Evolutionary conservation across 2,888 invertebrate genomes (phyloP), one percentile per base, ranked within the genome.

Genomic region (Nasonovia ribisnigri): DNA sequence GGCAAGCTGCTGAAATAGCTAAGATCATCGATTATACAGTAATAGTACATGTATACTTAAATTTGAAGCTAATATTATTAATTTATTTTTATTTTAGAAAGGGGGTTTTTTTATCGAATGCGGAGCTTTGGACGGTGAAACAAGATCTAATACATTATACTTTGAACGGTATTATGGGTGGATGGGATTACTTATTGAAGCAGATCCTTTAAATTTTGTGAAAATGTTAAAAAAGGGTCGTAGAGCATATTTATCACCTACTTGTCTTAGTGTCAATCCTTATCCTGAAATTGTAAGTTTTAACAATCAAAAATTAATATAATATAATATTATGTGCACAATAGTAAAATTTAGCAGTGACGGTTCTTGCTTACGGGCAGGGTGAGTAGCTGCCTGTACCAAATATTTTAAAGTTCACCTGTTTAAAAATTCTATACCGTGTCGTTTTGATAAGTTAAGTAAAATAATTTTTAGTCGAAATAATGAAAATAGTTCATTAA

Each of bases 71-170:
- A 57, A 60, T 91, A 36, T 67, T 24, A 84, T 54, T 24, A 88
- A 67, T 91, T 84, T 77, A 51, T 91, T 94, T 92, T 89, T 84
- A 94, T 95, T 95, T 43, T 95, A 96, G 96, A 95, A 93, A 95
- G 95, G 96, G 94, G 96, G 96, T 26, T 96, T 96, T 95, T 96
- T 96, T 95, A 95, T 96, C 60, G 96, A 96, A 95, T 96, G 96
- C 94, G 96, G 96, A 8, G 96, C 96, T 8, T 95, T 96, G 94
- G 96, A 96, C 95, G 96, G 96, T 0, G 96, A 96, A 95, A 96
- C 96, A 4, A 95, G 96, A 48, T 96, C 96, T 57, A 96, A 96
- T 95, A 96, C 96, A 2, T 95, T 96, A 29, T 96, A 96, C 94
- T 95, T 96, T 91, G 96, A 96, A 95, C 95, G 96, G 90, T 95